phyloP scores from a whole-genome alignment of 2,113 vertebrate genomes.

The Siniperca chuatsi region DNA sequence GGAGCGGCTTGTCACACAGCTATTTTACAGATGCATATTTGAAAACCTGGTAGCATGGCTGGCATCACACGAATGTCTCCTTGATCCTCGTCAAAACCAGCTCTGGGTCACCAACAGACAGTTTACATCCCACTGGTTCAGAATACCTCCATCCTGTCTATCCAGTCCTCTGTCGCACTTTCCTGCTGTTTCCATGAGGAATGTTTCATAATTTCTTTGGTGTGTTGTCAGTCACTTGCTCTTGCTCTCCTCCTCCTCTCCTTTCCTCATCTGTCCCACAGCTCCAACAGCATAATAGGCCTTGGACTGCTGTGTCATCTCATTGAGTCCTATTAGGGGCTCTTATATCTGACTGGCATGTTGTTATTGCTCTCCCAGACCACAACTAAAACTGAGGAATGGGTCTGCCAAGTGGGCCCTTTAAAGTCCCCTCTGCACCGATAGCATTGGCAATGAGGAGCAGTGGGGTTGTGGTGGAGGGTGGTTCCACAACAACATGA shows the following conservation, averaged over 20 bases:
- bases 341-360: conserved; percentile 71
- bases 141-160: conserved; percentile 18
- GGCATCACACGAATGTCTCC: conserved; percentile 45
- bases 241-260: conserved; percentile 7
- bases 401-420: conserved; percentile 47
- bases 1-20: conserved; percentile 55
- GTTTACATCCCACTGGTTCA: conserved; percentile 29
- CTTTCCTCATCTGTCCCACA: conserved; percentile 26
- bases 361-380: conserved; percentile 65
- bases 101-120: conserved; percentile 36
- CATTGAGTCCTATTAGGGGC: conserved; percentile 69
- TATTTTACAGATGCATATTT: conserved; percentile 62
- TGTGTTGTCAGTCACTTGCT: conserved; percentile 42
- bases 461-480: conserved; percentile 1
- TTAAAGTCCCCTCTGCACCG: conserved; percentile 41
- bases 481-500: conserved; percentile 14
- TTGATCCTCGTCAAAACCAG: conserved; percentile 39
- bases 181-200: conserved; percentile 16
- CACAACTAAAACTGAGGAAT: conserved; percentile 51
- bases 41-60: conserved; percentile 48
- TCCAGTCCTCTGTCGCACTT: background rate
- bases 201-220: conserved; percentile 35
- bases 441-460: conserved; percentile 34
- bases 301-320: conserved; percentile 65
- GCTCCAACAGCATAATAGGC: conserved; percentile 52